Conservation (phyloP, 2,113 vertebrate species). For the Xyrauchen texanus region DNA sequence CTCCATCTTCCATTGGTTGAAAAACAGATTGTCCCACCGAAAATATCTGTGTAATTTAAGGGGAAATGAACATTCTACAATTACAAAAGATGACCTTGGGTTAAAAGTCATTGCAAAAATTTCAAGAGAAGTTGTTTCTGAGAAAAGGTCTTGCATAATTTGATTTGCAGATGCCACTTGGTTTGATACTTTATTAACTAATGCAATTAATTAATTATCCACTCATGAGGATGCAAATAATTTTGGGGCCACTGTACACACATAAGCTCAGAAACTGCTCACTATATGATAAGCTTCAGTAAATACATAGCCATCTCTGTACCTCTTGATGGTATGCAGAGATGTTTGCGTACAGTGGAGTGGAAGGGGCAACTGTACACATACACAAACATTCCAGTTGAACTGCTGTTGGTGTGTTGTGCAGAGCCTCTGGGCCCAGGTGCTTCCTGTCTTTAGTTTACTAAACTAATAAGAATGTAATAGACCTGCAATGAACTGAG, state of each 20-base stretch:
- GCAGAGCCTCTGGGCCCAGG: conserved; percentile 71
- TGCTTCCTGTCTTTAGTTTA: conserved; percentile 84
- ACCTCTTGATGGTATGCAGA: conserved; percentile 8
- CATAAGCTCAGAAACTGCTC: neutral
- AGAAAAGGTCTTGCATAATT: too few relatives aligned
- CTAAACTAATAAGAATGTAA: neutral
- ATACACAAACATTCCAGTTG: conserved; percentile 36
- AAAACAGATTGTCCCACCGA: too few relatives aligned
- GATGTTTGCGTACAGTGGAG: conserved; percentile 67
- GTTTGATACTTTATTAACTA: too few relatives aligned
- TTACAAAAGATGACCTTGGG: too few relatives aligned
- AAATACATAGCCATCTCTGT: conserved; percentile 19
- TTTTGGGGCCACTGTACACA: neutral
- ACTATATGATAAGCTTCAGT: neutral
- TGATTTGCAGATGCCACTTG: too few relatives aligned
- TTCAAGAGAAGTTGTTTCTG: too few relatives aligned
- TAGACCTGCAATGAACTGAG: conserved; percentile 18
- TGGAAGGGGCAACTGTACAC: conserved; percentile 38
- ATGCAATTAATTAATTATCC: too few relatives aligned
- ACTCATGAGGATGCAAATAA: neutral
- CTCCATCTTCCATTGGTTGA: too few relatives aligned
- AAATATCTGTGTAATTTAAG: too few relatives aligned
- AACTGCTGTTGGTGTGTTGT: conserved; percentile 60
- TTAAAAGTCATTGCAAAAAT: too few relatives aligned
- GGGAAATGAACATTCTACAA: too few relatives aligned